Conservation (phyloP, 2,797 vertebrate genomes). For the Neosilurus mollespiculum region DNA sequence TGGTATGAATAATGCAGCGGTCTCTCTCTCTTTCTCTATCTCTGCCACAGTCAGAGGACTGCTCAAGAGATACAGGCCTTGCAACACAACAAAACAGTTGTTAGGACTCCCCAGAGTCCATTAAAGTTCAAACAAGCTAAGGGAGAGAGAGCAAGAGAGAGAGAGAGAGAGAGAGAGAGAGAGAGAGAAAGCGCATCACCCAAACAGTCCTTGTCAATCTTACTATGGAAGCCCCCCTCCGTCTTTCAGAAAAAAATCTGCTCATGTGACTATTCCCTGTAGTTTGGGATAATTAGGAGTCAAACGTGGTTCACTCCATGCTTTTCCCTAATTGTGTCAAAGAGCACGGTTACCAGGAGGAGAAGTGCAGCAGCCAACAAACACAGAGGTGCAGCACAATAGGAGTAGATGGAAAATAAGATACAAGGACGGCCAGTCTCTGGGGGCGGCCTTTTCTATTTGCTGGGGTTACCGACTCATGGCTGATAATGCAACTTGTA, state of each 20-base stretch:
- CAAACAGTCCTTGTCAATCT: constrained; percentile 48
- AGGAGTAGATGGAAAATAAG: constrained; percentile 88
- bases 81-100: constrained; percentile 75
- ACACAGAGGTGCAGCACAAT: constrained; percentile 72
- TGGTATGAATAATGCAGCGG: constrained; percentile 75
- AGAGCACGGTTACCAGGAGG: constrained; percentile 89
- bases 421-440: constrained; percentile 90
- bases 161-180: constrained; percentile 36
- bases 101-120: constrained; percentile 74
- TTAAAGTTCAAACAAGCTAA: constrained; percentile 80
- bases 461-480: constrained; percentile 89
- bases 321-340: constrained; percentile 94
- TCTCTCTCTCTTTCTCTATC: constrained; percentile 59
- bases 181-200: constrained; percentile 51
- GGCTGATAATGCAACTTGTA: constrained; percentile 99
- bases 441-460: constrained; percentile 90
- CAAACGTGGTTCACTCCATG: constrained; percentile 84
- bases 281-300: constrained; percentile 90
- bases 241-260: constrained; percentile 38
- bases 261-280: constrained; percentile 84
- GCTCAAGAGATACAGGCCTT: constrained; percentile 50
- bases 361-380: constrained; percentile 64
- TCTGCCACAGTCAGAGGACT: constrained; percentile 44
- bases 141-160: constrained; percentile 37
- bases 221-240: constrained; percentile 35